These are phyloP conservation scores for Pipra filicauda DNA, from an alignment of 2,113 vertebrate genomes.

Conservation along the genomic window DNA sequence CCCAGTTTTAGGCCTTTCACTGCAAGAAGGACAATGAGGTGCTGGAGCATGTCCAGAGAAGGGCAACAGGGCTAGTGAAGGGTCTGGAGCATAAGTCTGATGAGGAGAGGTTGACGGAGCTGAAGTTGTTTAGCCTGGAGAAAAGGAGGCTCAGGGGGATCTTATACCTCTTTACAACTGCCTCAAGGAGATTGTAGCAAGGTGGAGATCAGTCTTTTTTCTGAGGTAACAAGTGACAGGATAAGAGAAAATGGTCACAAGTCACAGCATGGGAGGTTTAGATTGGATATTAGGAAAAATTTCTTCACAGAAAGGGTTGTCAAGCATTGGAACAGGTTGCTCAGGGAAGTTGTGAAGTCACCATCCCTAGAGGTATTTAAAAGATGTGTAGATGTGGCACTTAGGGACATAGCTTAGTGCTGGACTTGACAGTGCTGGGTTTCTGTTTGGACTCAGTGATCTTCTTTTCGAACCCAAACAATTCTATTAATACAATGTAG, in stretches of 20 bases:
- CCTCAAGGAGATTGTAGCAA: background rate
- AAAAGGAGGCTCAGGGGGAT: background rate
- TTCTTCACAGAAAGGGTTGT: background rate
- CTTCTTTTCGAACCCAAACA: background rate
- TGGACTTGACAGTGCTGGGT: background rate
- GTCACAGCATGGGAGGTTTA: background rate
- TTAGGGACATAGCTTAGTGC: accelerated
- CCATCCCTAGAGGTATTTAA: accelerated
- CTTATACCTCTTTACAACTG: too few species aligned
- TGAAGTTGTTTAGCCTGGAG: background rate
- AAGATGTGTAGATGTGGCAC: accelerated
- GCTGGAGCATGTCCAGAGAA: accelerated
- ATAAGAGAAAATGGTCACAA: background rate
- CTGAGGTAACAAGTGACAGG: background rate
- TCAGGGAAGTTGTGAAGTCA: background rate
- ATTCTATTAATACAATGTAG: background rate
- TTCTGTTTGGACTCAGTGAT: background rate
- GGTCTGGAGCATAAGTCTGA: background rate
- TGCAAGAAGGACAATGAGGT: accelerated
- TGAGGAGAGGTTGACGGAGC: accelerated
- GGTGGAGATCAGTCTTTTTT: background rate
- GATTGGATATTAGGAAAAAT: background rate
- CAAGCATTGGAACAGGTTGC: background rate
- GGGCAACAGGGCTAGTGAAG: accelerated
- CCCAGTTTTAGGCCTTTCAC: accelerated